Percentiles rank a stretch among this genome's conserved stretches.
Conservation (phyloP, 2,113 vertebrate species). For the Panthera tigris region DNA sequence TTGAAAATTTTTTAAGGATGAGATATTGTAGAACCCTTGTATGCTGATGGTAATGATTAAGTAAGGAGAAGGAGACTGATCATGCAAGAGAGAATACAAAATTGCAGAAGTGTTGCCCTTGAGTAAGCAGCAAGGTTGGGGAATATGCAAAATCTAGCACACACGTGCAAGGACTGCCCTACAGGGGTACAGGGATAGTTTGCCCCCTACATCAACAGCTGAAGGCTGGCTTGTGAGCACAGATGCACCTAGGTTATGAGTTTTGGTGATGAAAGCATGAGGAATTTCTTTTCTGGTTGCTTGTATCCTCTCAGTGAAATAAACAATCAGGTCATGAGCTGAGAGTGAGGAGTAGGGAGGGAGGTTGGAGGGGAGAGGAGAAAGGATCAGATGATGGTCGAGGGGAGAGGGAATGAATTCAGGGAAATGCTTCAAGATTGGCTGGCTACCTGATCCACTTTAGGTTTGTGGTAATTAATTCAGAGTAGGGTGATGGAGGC, state of each 20-base stretch:
- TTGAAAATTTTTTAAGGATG: slow-evolving; percentile 12
- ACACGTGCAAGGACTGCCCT: background rate
- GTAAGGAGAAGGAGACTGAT: background rate
- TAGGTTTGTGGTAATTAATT: background rate
- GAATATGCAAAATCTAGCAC: background rate
- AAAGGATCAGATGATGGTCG: background rate
- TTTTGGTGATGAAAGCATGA: background rate
- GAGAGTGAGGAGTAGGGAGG: background rate
- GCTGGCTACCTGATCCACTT: background rate
- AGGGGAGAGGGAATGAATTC: background rate
- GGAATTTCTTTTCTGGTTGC: background rate
- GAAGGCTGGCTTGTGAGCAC: background rate
- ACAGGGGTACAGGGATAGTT: background rate
- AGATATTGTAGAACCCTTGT: background rate
- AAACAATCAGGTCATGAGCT: slow-evolving; percentile 11
- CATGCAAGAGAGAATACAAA: background rate
- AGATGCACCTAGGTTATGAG: background rate
- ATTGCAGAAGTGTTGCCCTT: background rate
- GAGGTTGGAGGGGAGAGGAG: background rate
- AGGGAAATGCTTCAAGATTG: background rate
- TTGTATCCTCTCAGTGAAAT: background rate
- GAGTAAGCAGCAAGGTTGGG: background rate
- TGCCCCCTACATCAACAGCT: background rate
- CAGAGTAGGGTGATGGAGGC: background rate
- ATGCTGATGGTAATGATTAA: background rate